phyloP scores from a whole-genome alignment of 1,140 invertebrate genomes.

The Atta colombica region DNA sequence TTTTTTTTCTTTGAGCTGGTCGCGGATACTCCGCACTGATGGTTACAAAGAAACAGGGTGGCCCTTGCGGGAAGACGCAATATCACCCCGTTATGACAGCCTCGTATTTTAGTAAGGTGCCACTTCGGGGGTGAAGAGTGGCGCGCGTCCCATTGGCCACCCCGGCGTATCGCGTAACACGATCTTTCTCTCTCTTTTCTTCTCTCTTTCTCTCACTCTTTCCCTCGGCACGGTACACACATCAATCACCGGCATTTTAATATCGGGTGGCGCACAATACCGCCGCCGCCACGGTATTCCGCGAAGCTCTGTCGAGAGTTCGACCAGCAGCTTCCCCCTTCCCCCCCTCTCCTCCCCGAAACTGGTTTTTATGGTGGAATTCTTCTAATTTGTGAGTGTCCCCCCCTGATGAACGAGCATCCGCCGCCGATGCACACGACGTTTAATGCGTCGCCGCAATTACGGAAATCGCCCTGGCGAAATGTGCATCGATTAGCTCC shows the following conservation, averaged over 20 bases:
- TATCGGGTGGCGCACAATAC: slow-evolving; percentile 86
- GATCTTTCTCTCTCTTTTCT: slow-evolving; percentile 40
- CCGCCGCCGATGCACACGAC: slow-evolving; percentile 35
- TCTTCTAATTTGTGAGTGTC: slow-evolving; percentile 83
- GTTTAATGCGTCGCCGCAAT: slow-evolving; percentile 68
- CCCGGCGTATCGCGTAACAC: slow-evolving; percentile 36
- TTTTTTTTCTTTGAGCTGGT: background rate
- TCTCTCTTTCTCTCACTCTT: slow-evolving; percentile 60
- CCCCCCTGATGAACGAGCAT: slow-evolving; percentile 32
- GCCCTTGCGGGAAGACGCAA: slow-evolving; percentile 81
- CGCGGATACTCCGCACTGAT: slow-evolving; percentile 60
- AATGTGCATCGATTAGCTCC: slow-evolving; percentile 72
- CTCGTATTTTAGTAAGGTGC: slow-evolving; percentile 83
- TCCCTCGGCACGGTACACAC: slow-evolving; percentile 84
- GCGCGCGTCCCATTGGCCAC: slow-evolving; percentile 69
- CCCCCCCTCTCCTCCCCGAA: slow-evolving; percentile 28
- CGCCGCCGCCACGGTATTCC: slow-evolving; percentile 77
- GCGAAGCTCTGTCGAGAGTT: slow-evolving; percentile 64
- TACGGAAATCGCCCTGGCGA: slow-evolving; percentile 71
- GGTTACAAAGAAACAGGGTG: slow-evolving; percentile 71
- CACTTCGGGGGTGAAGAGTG: slow-evolving; percentile 66
- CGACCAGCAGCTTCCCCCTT: slow-evolving; percentile 31
- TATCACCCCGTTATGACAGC: slow-evolving; percentile 84
- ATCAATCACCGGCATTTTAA: slow-evolving; percentile 87
- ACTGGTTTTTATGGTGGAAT: slow-evolving; percentile 83